phyloP scores from a whole-genome alignment of 1,140 invertebrate genomes.

The Drosophila ficusphila region DNA sequence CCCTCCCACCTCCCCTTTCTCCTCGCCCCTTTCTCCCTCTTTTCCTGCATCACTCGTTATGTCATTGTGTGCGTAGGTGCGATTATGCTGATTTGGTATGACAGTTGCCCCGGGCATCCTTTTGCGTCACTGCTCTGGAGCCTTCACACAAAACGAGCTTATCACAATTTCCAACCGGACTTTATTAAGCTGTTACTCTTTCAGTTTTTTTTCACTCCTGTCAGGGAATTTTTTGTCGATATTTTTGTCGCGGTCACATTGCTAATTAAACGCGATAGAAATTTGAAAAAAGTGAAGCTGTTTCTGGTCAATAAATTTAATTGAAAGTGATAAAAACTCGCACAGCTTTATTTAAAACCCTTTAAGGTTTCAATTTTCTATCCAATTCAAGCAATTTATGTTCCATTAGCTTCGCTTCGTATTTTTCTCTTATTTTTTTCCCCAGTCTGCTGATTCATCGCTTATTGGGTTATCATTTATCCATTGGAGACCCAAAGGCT shows the following conservation, averaged over 20 bases:
- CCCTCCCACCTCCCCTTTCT: neutral
- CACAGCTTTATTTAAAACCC: no score
- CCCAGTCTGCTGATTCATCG: conserved; percentile 18
- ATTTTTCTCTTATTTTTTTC: neutral
- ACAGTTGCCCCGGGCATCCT: conserved; percentile 15
- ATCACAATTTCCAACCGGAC: conserved; percentile 17
- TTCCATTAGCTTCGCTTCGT: neutral
- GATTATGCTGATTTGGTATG: conserved; percentile 14
- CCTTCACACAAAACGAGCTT: conserved; percentile 7
- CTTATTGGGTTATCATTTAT: conserved; percentile 19
- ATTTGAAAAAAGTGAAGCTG: no score
- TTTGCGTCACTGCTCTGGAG: conserved; percentile 16
- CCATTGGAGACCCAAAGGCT: conserved; percentile 2
- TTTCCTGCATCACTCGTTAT: neutral
- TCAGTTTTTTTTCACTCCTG: neutral
- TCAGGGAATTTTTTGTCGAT: neutral
- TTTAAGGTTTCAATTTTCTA: neutral
- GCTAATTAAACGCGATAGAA: no score
- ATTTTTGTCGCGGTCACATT: neutral
- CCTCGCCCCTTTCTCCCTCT: no score
- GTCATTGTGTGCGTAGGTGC: neutral
- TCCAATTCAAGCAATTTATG: neutral
- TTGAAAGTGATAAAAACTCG: no score
- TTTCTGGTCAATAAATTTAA: no score
- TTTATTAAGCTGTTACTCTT: conserved; percentile 8